A percentile compares a stretch with the other conserved stretches of the same genome.
Conservation (phyloP, 2,888 invertebrate species). For the Stenurella melanura region DNA sequence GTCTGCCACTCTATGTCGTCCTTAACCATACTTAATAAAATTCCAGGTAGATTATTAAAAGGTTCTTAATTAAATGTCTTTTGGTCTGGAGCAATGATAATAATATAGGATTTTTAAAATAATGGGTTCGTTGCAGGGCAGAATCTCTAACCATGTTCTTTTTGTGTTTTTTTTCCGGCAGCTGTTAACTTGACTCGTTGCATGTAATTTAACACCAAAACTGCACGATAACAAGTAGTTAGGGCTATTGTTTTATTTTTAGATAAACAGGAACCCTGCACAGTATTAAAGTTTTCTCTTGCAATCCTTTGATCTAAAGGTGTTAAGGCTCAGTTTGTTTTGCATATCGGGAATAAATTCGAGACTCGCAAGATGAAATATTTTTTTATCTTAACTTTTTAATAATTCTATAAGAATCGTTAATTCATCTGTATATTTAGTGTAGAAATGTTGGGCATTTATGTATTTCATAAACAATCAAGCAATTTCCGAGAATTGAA, state of each 20-base stretch:
- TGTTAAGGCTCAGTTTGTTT: background rate
- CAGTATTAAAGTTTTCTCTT: background rate
- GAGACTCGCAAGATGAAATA: background rate
- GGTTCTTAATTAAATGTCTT: constrained; percentile 25
- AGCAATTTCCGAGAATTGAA: too few species aligned
- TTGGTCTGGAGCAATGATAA: constrained; percentile 17
- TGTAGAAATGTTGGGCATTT: too few species aligned
- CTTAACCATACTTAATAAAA: constrained; percentile 10
- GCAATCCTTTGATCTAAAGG: background rate
- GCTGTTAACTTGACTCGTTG: constrained; percentile 1
- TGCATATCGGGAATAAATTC: background rate
- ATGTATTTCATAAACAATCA: too few species aligned
- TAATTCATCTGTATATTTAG: too few species aligned
- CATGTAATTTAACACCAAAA: constrained; percentile 10
- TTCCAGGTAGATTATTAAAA: constrained; percentile 28
- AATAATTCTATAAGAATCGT: too few species aligned
- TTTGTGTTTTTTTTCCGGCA: background rate
- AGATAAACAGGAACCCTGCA: background rate
- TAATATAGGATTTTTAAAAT: constrained; percentile 15
- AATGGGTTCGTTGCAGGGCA: background rate
- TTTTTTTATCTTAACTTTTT: too few species aligned
- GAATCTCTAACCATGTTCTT: constrained; percentile 1
- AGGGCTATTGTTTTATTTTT: background rate
- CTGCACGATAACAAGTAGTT: background rate
- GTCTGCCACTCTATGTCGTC: background rate